Percentiles rank a stretch among this genome's conserved stretches.
Conservation (phyloP, 2,888 invertebrate species). For the Nycteola revayana region DNA sequence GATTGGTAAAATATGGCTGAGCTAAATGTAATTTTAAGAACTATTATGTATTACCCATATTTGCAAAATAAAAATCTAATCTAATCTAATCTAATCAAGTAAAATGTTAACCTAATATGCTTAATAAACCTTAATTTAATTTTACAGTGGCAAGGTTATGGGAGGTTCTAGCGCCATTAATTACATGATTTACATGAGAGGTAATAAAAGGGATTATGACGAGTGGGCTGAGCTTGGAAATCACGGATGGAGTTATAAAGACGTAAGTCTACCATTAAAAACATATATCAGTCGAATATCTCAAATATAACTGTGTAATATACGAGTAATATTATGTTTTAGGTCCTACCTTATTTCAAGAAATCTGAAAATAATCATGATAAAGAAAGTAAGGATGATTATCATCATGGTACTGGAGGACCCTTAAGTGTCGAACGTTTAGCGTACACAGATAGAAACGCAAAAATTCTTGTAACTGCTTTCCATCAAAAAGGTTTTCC, state of each 20-base stretch:
- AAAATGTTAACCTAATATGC: conserved; percentile 1
- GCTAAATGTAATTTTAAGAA: too few relatives aligned
- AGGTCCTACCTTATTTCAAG: conserved; percentile 85
- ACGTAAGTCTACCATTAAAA: conserved; percentile 53
- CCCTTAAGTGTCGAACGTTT: conserved; percentile 83
- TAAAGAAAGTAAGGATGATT: conserved; percentile 61
- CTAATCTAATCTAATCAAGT: too few relatives aligned
- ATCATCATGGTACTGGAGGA: conserved; percentile 82
- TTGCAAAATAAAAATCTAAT: too few relatives aligned
- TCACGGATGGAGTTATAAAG: conserved; percentile 82
- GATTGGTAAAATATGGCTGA: too few relatives aligned
- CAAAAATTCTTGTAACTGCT: conserved; percentile 75
- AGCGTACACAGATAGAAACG: conserved; percentile 81
- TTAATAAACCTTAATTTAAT: conserved; percentile 12
- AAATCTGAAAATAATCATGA: conserved; percentile 84
- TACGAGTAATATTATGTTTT: conserved; percentile 23
- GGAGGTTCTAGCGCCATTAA: conserved; percentile 86
- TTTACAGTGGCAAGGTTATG: conserved; percentile 83
- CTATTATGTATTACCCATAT: too few relatives aligned
- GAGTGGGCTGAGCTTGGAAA: conserved; percentile 84
- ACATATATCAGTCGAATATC: background rate
- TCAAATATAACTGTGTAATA: too few relatives aligned
- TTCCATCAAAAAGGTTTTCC: conserved; percentile 83
- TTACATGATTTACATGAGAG: conserved; percentile 85
- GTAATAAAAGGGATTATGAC: conserved; percentile 84